Evolutionary conservation across 2,797 vertebrate genomes (phyloP).

Genomic region (Scolopax rusticola): DNA sequence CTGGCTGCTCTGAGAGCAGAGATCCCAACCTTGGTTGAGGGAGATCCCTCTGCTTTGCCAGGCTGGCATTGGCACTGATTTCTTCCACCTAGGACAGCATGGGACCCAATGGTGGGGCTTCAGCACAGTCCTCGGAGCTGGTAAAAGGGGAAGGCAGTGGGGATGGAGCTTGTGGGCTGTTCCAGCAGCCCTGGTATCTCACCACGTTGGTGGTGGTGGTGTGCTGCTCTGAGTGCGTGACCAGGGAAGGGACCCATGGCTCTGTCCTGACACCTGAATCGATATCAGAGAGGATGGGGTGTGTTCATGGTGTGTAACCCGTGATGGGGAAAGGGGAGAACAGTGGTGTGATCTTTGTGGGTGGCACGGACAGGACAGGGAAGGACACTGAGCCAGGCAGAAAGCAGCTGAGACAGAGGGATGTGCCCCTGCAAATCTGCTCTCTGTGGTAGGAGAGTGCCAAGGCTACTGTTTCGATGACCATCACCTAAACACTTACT

Average conservation of each 20-base stretch:
- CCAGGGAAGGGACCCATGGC: background rate
- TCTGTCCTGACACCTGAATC: background rate
- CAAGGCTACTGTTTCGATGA: background rate
- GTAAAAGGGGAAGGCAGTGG: background rate
- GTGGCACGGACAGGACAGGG: background rate
- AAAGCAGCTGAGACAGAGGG: background rate
- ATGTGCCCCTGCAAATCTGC: background rate
- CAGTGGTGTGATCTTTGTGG: background rate
- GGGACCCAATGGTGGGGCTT: background rate
- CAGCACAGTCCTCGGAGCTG: background rate
- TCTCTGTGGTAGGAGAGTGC: background rate
- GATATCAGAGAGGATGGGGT: background rate
- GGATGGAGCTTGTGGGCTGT: background rate
- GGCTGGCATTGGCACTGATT: background rate
- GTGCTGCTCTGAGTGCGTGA: background rate
- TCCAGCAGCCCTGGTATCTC: background rate
- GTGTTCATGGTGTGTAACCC: background rate
- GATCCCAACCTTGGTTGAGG: background rate
- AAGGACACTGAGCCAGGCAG: background rate
- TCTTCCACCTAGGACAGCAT: background rate
- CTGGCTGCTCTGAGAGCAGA: background rate
- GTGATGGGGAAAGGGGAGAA: background rate
- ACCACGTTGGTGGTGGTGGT: background rate
- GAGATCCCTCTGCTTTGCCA: background rate
- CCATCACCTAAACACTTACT: background rate